Evolutionary conservation across 2,888 invertebrate species (phyloP), one percentile per base, ranked within the genome.

Genomic region (Drosophila infuscata): DNA sequence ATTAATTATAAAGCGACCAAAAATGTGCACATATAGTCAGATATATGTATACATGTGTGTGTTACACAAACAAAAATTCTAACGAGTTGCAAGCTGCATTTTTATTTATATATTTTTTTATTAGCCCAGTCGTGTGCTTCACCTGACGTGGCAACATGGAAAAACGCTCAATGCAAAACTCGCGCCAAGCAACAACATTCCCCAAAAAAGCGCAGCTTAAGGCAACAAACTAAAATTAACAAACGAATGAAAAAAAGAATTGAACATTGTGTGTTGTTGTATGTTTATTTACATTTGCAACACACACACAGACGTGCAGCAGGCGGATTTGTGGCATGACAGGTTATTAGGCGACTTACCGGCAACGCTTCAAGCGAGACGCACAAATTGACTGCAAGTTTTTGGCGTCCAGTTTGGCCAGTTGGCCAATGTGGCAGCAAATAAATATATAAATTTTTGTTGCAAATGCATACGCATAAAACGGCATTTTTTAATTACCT

Each of bases 271-370:
- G 65, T 82, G 38, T 62, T 65, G 69, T 59, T 83, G 20, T 46
- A 25, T 46, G 46, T 25, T 86, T 89, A 77, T 89, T 89, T 89
- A 81, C 79, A 79, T 87, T 81, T 79, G 76, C 82, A 69, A 63
- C 60, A 69, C 73, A 75, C 64, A 66, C 70, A 70, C 33, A 64
- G 49, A 38, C 30, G 58, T 30, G 33, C 51, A 56, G n/a, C 43
- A 59, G 30, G 33, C 59, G 56, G 84, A 89, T 85, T 90, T 90
- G 92, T 91, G 83, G 92, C 85, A 86, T 86, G 92, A 92, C 92
- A 91, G 91, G 92, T 92, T 92, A 92, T 92, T 91, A 92, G 91
- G 68, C 78, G 81, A 89, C 86, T 75, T 72, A 71, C 79, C 84
- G 88, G 83, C 88, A 76, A 81, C 79, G 80, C 70, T 83, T 74